Evolutionary conservation across 2,113 vertebrate genomes (phyloP).

Genomic region (Willisornis vidua): DNA sequence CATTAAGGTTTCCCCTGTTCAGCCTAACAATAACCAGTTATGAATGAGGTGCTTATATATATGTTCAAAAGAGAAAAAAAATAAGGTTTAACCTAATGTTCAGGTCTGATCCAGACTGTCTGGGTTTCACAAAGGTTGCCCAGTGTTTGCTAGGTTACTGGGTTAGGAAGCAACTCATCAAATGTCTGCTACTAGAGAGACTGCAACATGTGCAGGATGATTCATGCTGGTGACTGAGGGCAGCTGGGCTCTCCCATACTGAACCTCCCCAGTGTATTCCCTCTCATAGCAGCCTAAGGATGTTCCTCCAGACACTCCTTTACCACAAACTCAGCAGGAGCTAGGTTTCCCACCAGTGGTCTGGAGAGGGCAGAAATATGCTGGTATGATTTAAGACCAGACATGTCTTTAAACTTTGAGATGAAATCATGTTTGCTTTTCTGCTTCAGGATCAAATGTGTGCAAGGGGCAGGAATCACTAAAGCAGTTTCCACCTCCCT

Average conservation of each 20-base stretch:
- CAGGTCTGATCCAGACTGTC: neutral
- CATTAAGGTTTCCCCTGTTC: neutral
- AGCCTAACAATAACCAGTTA: neutral
- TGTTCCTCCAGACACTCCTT: neutral
- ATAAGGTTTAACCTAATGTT: neutral
- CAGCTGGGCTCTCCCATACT: neutral
- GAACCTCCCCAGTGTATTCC: neutral
- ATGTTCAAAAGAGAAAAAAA: neutral
- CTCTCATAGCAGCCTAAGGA: accelerated
- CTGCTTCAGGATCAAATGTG: neutral
- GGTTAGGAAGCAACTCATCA: neutral
- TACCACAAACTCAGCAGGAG: neutral
- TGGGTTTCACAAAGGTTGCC: neutral
- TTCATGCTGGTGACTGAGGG: neutral
- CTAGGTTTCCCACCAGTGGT: neutral
- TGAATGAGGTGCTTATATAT: neutral
- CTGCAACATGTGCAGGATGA: neutral
- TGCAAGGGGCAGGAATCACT: neutral
- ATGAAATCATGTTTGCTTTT: neutral
- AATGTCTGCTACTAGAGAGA: neutral
- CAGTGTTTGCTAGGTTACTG: neutral
- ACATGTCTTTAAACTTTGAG: neutral
- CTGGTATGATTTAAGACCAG: neutral
- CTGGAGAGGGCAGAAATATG: neutral
- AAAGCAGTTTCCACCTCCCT: neutral